Percentiles rank a stretch among this genome's conserved stretches.
phyloP scores from a whole-genome alignment of 2,797 vertebrate genomes.

The Macropus fuliginosus region DNA sequence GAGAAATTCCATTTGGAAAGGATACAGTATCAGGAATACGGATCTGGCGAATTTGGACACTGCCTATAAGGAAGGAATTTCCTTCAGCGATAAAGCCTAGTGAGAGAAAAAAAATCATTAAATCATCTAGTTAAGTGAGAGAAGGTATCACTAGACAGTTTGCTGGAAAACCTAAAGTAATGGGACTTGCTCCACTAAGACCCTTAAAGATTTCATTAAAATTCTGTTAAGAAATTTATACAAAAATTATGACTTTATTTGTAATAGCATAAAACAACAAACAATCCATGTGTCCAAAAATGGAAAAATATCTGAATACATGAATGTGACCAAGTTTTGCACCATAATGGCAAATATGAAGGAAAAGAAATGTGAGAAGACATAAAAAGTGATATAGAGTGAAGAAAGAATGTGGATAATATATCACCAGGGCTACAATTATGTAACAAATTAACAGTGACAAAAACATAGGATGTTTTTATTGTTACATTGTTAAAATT shows the following conservation, averaged over 20 bases:
- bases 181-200: not conserved
- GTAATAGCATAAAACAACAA: not conserved
- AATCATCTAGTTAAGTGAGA: not conserved
- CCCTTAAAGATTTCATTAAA: not conserved
- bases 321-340: no score
- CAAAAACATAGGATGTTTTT: not conserved
- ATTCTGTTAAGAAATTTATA: not conserved
- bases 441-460: not conserved
- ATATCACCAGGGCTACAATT: not conserved
- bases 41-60: constrained; percentile 77
- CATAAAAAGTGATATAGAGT: not conserved
- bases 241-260: not conserved
- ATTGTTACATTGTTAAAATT: not conserved
- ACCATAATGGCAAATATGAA: not conserved
- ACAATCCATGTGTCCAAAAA: not conserved
- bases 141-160: not conserved
- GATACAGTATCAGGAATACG: not conserved
- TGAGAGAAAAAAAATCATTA: constrained; percentile 27
- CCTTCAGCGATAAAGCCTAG: constrained; percentile 79
- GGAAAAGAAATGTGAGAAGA: not conserved
- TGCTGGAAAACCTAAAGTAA: not conserved
- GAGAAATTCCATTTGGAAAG: not conserved
- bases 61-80: constrained; percentile 79
- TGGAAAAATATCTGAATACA: not conserved
- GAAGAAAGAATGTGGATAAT: not conserved